These are phyloP conservation scores for Drosophila parabipectinata DNA, from an alignment of 1,140 invertebrate species.

Conservation along the genomic window DNA sequence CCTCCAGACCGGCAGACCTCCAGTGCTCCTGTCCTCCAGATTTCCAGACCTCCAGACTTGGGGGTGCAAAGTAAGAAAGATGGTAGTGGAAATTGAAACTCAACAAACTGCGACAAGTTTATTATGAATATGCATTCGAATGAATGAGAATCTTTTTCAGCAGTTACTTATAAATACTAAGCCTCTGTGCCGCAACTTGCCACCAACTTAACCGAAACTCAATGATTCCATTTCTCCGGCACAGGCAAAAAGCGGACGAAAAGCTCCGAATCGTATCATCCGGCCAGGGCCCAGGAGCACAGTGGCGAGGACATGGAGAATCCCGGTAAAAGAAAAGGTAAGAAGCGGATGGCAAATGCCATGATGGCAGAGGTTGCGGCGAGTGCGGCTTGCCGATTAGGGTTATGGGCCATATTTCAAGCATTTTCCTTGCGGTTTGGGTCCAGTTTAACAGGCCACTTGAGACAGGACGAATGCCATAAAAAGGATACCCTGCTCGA, in stretches of 20 bases:
- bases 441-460: conserved; percentile 73
- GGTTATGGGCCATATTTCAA: conserved; percentile 79
- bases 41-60: conserved; percentile 6
- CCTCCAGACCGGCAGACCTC: background rate
- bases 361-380: conserved; percentile 3
- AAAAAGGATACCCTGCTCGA: conserved; percentile 42
- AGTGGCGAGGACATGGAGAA: conserved; percentile 78
- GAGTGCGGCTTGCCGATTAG: conserved; percentile 69
- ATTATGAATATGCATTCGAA: conserved; percentile 71
- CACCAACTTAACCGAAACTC: conserved; percentile 50
- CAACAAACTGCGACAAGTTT: conserved; percentile 55
- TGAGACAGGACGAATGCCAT: conserved; percentile 63
- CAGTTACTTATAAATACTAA: conserved; percentile 42
- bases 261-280: conserved; percentile 81
- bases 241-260: conserved; percentile 82
- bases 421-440: conserved; percentile 50
- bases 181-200: conserved; percentile 3
- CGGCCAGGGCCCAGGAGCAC: conserved; percentile 71
- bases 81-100: conserved; percentile 45
- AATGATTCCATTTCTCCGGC: conserved; percentile 46
- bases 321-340: conserved; percentile 83
- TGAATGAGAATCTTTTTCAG: conserved; percentile 32
- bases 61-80: conserved; percentile 29
- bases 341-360: conserved; percentile 23
- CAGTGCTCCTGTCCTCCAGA: background rate